Base-by-base conservation (phyloP, 2,888 invertebrate species). In the Pilophorus perplexus region DNA sequence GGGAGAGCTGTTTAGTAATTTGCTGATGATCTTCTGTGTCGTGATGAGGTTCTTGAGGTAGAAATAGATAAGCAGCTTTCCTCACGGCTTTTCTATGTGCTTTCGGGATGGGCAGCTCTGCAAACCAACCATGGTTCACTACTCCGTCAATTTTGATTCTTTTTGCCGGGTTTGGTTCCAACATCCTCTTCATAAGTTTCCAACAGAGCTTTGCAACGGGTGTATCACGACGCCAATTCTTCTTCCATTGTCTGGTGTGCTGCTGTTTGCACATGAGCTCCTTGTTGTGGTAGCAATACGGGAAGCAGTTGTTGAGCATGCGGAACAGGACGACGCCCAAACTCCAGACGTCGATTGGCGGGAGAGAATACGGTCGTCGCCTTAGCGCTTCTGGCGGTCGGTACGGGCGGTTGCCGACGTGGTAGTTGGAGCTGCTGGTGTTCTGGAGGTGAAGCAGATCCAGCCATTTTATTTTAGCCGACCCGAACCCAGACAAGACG, bases 261-360 rank as follows among this genome's bases (percentile, higher is more conserved):
- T 62, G 62, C 12, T 28, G 46, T n/a, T 20, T 12, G 18, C 28
- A 16, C 62, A 62, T 62, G 20, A 62, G n/a, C 23, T 62, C 48
- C 14, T 28, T 44, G 33, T 62, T 23, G 62, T 62, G 62, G 28
- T 46, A 48, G 28, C 62, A 46, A 28, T 33, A 62, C 14, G 62
- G 62, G 28, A 46, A 62, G 10, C 12, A 22, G 28, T 62, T 62
- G 62, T 48, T 62, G 46, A 62, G 46, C 44, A 62, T 62, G 12
- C 16, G 16, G 48, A 62, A 62, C 10, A 62, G 14, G 20, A 62
- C 48, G 20, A 62, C 48, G 16, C 62, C 62, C 1, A 62, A 28
- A 33, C 62, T 22, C 62, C 62, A 62, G 28, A 62, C 18, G 20
- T 62, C 62, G 18, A 62, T 22, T 8, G 37, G 62, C 14, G 46